These are phyloP conservation scores for Drosophila nikananu DNA, from an alignment of 1,140 invertebrate species.

Conservation along the genomic window DNA sequence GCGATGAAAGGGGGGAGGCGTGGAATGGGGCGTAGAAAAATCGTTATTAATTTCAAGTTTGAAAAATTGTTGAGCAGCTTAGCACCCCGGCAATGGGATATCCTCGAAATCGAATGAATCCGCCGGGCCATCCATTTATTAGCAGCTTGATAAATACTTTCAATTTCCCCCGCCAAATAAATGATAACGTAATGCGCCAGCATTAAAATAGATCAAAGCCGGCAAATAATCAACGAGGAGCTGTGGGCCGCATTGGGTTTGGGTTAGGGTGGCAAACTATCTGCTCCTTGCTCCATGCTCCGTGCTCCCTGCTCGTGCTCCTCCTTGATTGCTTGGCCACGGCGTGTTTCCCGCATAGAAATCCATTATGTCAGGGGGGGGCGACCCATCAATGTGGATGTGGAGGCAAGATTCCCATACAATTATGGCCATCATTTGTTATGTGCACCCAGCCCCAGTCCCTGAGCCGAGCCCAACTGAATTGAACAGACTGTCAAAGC, in stretches of 20 bases:
- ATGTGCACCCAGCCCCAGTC: conserved; percentile 6
- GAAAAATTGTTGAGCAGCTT: conserved; percentile 80
- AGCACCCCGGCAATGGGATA: conserved; percentile 42
- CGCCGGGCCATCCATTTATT: conserved; percentile 77
- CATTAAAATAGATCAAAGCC: conserved; percentile 78
- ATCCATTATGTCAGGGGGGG: conserved; percentile 33
- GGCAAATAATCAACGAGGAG: conserved; percentile 43
- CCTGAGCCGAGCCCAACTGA: conserved; percentile 4
- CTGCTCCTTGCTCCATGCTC: neutral
- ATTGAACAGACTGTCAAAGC: conserved; percentile 53
- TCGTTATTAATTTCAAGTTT: conserved; percentile 81
- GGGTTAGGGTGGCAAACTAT: conserved; percentile 18
- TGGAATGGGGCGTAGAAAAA: conserved; percentile 49
- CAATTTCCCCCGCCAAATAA: conserved; percentile 79
- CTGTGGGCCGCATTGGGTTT: neutral
- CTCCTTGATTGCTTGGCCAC: conserved; percentile 23
- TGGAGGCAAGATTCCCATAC: conserved; percentile 43
- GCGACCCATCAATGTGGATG: conserved; percentile 22
- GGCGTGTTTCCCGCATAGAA: conserved; percentile 34
- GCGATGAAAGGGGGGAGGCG: conserved; percentile 26
- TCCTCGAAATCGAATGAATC: conserved; percentile 47
- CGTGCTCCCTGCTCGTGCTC: neutral
- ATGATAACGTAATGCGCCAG: conserved; percentile 76
- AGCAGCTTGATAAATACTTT: conserved; percentile 83
- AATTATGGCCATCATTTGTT: conserved; percentile 54